Evolutionary conservation across 2,797 vertebrate genomes (phyloP).

Genomic region (Allobates femoralis): DNA sequence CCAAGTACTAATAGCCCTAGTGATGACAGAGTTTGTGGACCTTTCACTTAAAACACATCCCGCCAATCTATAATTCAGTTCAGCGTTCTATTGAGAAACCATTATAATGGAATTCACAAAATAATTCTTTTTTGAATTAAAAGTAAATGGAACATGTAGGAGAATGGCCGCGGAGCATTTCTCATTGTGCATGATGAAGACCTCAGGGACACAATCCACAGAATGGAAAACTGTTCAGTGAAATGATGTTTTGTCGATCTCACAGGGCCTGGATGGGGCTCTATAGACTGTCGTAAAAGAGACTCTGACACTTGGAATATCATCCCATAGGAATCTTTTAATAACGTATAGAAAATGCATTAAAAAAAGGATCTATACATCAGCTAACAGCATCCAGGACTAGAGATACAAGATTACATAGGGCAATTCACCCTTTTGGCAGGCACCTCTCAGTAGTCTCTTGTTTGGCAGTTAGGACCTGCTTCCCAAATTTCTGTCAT

Average conservation of each 20-base stretch:
- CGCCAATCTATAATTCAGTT: conserved; percentile 13
- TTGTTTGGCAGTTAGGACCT: conserved; percentile 45
- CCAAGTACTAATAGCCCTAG: background rate
- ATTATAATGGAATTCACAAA: conserved; percentile 33
- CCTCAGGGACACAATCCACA: conserved; percentile 34
- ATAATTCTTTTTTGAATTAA: conserved; percentile 40
- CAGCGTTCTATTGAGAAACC: background rate
- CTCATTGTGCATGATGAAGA: conserved; percentile 8
- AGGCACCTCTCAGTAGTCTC: conserved; percentile 50
- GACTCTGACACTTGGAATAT: conserved; percentile 44
- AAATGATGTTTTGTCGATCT: conserved; percentile 34
- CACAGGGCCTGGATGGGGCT: background rate
- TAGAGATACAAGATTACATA: conserved; percentile 88
- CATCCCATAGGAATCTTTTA: conserved; percentile 90
- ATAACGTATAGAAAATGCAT: conserved; percentile 99
- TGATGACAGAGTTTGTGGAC: background rate
- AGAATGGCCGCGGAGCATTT: background rate
- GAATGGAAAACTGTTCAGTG: conserved; percentile 22
- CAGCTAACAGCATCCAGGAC: conserved; percentile 89
- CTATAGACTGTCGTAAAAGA: conserved; percentile 1
- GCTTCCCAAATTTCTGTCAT: conserved; percentile 34
- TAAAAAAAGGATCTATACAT: conserved; percentile 99
- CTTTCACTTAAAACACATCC: background rate
- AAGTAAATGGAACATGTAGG: conserved; percentile 20
- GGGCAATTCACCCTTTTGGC: conserved; percentile 53